Evolutionary conservation across 1,140 invertebrate species (phyloP), one percentile per base, ranked within the genome.

Genomic region (Halictus rubicundus): DNA sequence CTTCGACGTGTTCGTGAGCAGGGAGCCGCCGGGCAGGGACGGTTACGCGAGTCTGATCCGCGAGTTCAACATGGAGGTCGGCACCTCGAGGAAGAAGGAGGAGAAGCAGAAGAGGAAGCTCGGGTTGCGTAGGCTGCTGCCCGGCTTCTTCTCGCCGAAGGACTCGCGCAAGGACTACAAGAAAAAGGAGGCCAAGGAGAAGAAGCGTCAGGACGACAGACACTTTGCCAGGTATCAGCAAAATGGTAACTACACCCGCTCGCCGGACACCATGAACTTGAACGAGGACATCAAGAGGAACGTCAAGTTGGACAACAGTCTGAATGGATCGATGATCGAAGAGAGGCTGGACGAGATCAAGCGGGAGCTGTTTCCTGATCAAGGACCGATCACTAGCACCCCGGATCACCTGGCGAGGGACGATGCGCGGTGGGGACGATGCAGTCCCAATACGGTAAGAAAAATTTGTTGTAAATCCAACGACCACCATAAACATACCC

Each of bases 221-320:
- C 88, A 92, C 52, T 91, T 92, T 32, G 88, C 84, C 54, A 88
- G 91, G 23, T 90, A 92, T 65, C 92, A 92, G 39, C 90, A 92
- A 64, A 92, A 92, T 81, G 92, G 92, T 0, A 91, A 92, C 80
- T 92, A 92, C 49, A 91, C 90, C 0, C 87, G 90, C 59, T 92
- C 91, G 0, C 88, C 90, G n/a, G 92, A 92, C 61, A 90, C 91
- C 42, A 90, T 92, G 90, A 92, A 92, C 59, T 71, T 92, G 42
- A 92, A 92, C 68, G 92, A 92, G 52, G 92, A 92, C 25, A 92
- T 92, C 9, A 90, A 88, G 61, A 87, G 90, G n/a, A 92, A 92
- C 52, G 91, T 92, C 2, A 90, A 90, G 25, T 74, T 92, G 9
- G 90, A 92, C 73, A 88, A 89, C n/a, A 92, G 90, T 32, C 49